Evolutionary conservation across 2,797 vertebrate genomes (phyloP).

Genomic region (Enteromius fasciolatus): DNA sequence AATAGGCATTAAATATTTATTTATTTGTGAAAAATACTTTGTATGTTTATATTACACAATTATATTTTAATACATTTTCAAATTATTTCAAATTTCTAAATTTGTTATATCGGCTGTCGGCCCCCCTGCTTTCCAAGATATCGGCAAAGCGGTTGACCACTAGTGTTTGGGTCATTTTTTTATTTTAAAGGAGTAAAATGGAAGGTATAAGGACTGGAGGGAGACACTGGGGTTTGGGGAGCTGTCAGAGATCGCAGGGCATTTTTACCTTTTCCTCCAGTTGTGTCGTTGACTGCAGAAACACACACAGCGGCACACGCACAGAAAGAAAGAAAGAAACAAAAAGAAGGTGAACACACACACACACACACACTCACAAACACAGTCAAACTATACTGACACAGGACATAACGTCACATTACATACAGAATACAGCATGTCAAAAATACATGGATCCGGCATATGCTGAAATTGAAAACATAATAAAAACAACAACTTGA

Average conservation of each 20-base stretch:
- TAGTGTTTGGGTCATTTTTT: background rate
- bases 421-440: background rate
- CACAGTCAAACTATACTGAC: slow-evolving; percentile 22
- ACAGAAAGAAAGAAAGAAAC: slow-evolving; percentile 84
- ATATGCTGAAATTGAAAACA: background rate
- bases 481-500: background rate
- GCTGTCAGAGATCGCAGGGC: slow-evolving; percentile 55
- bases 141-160: too few species aligned
- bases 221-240: background rate
- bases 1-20: too few species aligned
- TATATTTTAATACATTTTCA: too few species aligned
- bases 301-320: slow-evolving; percentile 82
- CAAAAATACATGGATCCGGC: background rate
- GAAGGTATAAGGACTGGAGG: background rate
- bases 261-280: slow-evolving; percentile 98
- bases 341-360: slow-evolving; percentile 57
- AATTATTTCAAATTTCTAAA: too few species aligned
- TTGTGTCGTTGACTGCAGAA: slow-evolving; percentile 91
- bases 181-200: slow-evolving; percentile 24
- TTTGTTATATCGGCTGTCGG: too few species aligned
- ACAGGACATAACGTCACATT: slow-evolving; percentile 33
- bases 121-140: too few species aligned
- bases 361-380: slow-evolving; percentile 37
- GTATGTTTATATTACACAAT: too few species aligned
- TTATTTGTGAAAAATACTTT: too few species aligned